Base-by-base conservation (phyloP, 2,888 invertebrate genomes). In the Diarsia rubi region DNA sequence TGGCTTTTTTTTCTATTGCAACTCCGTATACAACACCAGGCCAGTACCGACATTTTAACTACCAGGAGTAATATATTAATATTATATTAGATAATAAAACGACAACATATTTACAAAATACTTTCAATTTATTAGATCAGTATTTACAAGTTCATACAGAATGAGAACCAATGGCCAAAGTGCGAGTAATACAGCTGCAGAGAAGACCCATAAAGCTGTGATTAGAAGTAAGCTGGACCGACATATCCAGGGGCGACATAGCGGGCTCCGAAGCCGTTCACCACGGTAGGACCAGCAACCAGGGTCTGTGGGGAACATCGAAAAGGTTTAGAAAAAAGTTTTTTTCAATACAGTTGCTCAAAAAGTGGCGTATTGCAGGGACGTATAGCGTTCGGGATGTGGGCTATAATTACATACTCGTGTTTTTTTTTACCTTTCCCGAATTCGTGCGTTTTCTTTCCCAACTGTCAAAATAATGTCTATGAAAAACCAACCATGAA, bases 221-320 rank as follows among this genome's bases (percentile, higher is more conserved):
- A 65, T 89, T 90, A 93, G 76, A 88, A 59, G 84, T 87, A 57
- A 62, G 89, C 75, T 8, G 92, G 87, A 54, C 93, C 94, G 59
- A 94, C 82, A 78, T 90, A 89, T 57, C 95, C 95, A 5, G 95
- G 95, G 27, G 87, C 84, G 80, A 93, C 79, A 83, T 84, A 86
- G 59, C 92, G 91, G 16, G 91, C 84, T 21, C 90, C 89, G 14
- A 78, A 14, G 9, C 85, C 92, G 83, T 96, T 95, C 69, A 94
- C 91, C 2, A 96, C 95, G 2, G 95, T 93, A 2, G 96, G 96
- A 14, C 95, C 95, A n/a, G 95, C 93, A 3, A 96, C 94, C 78
- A 96, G 73, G 81, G 95, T 95, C 96, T 96, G 91, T 8, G 87
- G 37, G 44, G 37, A 62, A 69, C 45, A 52, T n/a, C 0, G 16